A percentile compares a stretch with the other conserved stretches of the same genome.
phyloP scores from a whole-genome alignment of 2,888 invertebrate species.

The Himalopsyche anomala region DNA sequence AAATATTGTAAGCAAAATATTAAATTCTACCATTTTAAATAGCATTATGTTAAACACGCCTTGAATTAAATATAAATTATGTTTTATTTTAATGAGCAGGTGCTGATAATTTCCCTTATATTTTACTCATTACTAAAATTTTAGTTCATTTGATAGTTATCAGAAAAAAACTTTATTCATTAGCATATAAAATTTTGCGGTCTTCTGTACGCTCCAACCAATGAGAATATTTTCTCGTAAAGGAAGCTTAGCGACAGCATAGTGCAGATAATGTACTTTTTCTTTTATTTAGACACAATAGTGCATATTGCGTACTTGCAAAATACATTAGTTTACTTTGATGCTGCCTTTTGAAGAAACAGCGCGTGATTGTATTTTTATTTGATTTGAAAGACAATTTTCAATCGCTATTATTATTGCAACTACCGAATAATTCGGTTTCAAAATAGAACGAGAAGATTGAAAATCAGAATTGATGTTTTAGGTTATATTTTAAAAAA shows the following conservation, averaged over 20 bases:
- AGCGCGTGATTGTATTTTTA: background rate
- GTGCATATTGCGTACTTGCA: constrained; percentile 11
- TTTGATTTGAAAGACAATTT: background rate
- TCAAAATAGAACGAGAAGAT: background rate
- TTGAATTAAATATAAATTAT: too few species aligned
- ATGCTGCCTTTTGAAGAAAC: background rate
- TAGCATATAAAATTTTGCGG: too few species aligned
- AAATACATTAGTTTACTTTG: constrained; percentile 20
- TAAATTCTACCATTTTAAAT: too few species aligned
- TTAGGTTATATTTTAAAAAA: too few species aligned
- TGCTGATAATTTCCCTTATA: too few species aligned
- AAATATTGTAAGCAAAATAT: too few species aligned
- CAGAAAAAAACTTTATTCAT: too few species aligned
- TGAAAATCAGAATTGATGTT: too few species aligned
- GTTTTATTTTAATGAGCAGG: too few species aligned
- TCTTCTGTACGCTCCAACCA: background rate
- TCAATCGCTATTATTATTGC: background rate
- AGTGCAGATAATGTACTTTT: constrained; percentile 9
- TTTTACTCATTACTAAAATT: too few species aligned
- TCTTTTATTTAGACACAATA: background rate
- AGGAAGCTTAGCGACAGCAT: background rate
- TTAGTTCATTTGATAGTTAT: too few species aligned
- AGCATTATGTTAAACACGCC: too few species aligned
- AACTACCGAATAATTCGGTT: background rate
- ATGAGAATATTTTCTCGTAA: background rate